These are phyloP conservation scores for Dromas ardeola DNA, from an alignment of 2,113 vertebrate genomes.

Conservation along the genomic window DNA sequence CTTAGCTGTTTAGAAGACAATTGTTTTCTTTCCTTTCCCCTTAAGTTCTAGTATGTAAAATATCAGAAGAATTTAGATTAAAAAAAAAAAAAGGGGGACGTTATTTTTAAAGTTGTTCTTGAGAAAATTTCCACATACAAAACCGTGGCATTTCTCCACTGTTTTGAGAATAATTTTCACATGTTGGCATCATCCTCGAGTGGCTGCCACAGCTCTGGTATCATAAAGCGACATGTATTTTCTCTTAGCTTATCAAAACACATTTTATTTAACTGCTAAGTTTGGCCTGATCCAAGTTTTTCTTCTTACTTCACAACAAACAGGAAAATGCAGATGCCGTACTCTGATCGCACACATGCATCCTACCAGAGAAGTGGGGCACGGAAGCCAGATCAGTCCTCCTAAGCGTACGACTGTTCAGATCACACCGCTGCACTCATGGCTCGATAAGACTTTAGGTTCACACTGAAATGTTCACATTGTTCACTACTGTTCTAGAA, in stretches of 20 bases:
- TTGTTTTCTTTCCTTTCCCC: conserved; percentile 56
- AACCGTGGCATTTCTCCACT: conserved; percentile 12
- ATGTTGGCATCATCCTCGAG: conserved; percentile 33
- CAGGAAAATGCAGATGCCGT: neutral
- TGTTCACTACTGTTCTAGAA: conserved; percentile 18
- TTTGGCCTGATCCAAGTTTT: conserved; percentile 64
- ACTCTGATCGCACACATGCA: neutral
- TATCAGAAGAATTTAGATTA: conserved; percentile 60
- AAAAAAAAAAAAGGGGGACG: conserved; percentile 8
- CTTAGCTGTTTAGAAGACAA: conserved; percentile 47
- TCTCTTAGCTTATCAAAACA: conserved; percentile 69
- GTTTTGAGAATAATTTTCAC: conserved; percentile 55
- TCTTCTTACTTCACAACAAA: conserved; percentile 45
- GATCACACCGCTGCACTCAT: neutral
- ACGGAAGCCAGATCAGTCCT: neutral
- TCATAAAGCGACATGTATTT: conserved; percentile 40
- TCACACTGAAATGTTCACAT: neutral
- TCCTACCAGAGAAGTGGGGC: neutral
- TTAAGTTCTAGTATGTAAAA: conserved; percentile 56
- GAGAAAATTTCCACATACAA: conserved; percentile 59
- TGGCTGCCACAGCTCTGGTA: conserved; percentile 9
- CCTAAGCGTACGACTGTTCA: neutral
- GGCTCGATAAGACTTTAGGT: neutral
- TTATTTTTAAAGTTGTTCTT: conserved; percentile 57
- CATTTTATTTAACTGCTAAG: conserved; percentile 61